Base-by-base conservation (phyloP, 1,140 invertebrate genomes). In the Plectus sambesii region DNA sequence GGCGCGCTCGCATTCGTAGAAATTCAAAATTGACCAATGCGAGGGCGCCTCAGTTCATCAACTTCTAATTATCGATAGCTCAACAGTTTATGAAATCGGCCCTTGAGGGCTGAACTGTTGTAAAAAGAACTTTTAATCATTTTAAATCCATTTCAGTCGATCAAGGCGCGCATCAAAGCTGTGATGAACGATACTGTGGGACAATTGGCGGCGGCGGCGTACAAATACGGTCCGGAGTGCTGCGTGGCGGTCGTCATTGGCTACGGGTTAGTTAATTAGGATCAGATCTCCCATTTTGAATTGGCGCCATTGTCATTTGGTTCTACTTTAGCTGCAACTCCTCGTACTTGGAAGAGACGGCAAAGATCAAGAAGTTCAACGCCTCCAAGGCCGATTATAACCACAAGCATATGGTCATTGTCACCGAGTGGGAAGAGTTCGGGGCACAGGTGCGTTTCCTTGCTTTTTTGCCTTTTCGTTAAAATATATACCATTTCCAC, bases 151-250 rank as follows among this genome's bases (percentile, higher is more conserved):
- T 56, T 63, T 58, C 37, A 63, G 61, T 63, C 57, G 2, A 65
- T 61, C 30, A 64, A 64, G 43, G 64, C 59, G 3, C 53, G 58
- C 33, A 63, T 67, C 35, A 67, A 67, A 30, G 64, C 64, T 9
- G 64, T 67, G 27, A 67, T 67, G 64, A 67, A 67, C 47, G 64
- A 67, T 45, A 67, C 64, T 4, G 64, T 67, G 15, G 64, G 64
- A 17, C 64, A 67, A 42, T 26, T 67, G 37, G 64, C 64, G 2
- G 66, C 64, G 6, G 63, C 64, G n/a, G 56, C 67, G 5, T 51
- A 65, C 48, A 64, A 57, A 49, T 69, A 67, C 39, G 64, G 64
- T 5, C 41, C 46, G 9, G 66, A 69, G 24, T 67, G 64, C 42
- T 60, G 55, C 29, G 39, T 56, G 30, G 64, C 46, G 33, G 61